A percentile compares a stretch with the other conserved stretches of the same genome.
Evolutionary conservation across 2,888 invertebrate species (phyloP).

Genomic region (Agonum fuliginosum): DNA sequence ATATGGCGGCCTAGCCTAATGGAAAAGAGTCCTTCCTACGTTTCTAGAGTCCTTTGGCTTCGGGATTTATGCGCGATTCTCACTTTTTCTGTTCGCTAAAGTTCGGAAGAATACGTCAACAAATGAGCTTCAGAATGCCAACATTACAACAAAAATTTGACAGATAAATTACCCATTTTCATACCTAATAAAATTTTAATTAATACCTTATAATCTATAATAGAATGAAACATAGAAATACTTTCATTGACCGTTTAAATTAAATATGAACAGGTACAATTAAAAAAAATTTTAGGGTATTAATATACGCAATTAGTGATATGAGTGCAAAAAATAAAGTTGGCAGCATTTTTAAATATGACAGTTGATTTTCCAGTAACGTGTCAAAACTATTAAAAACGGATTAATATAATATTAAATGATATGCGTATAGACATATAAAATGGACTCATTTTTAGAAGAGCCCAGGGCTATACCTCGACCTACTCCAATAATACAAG

Average conservation of each 20-base stretch:
- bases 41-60: too few relatives aligned
- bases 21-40: too few relatives aligned
- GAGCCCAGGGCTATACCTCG: conserved; percentile 66
- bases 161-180: too few relatives aligned
- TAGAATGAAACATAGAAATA: too few relatives aligned
- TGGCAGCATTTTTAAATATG: conserved; percentile 48
- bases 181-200: too few relatives aligned
- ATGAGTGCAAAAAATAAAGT: neutral
- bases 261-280: too few relatives aligned
- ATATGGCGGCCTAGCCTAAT: conserved; percentile 44
- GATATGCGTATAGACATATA: neutral
- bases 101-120: neutral
- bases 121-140: neutral
- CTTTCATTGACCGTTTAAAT: too few relatives aligned
- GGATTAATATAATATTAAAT: neutral
- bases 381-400: neutral
- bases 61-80: too few relatives aligned
- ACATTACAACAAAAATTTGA: neutral
- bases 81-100: neutral
- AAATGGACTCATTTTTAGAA: conserved; percentile 71
- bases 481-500: conserved; percentile 66
- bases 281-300: too few relatives aligned
- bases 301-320: too few relatives aligned
- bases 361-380: conserved; percentile 19
- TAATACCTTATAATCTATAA: too few relatives aligned